Conservation (phyloP, 2,797 vertebrate species). For the Microcaecilia unicolor region DNA sequence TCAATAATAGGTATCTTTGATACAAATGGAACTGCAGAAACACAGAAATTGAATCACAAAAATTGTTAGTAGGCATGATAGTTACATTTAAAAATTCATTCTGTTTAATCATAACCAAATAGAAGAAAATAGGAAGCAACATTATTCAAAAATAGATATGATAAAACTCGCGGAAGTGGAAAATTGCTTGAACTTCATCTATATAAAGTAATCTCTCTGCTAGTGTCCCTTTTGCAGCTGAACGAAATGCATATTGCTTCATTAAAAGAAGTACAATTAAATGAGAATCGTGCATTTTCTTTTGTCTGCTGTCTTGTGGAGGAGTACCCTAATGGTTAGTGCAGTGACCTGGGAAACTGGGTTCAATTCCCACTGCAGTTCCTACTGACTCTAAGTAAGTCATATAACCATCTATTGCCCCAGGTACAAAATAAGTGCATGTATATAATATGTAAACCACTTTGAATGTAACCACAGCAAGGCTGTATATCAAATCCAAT, state of each 20-base stretch:
- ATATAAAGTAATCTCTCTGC: slow-evolving; percentile 1
- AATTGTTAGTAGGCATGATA: background rate
- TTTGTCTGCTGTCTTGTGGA: too few species aligned
- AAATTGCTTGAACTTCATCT: background rate
- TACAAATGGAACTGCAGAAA: too few species aligned
- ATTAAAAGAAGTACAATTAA: background rate
- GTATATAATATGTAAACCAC: too few species aligned
- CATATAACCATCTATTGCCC: too few species aligned
- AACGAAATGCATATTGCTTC: background rate
- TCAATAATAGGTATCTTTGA: background rate
- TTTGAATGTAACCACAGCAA: too few species aligned
- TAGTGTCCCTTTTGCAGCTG: slow-evolving; percentile 10
- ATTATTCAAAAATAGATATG: slow-evolving; percentile 5
- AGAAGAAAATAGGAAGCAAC: background rate
- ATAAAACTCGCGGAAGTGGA: slow-evolving; percentile 1
- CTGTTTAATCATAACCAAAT: background rate
- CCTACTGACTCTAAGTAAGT: too few species aligned
- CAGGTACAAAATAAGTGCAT: too few species aligned
- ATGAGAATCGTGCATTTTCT: too few species aligned
- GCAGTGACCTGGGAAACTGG: too few species aligned
- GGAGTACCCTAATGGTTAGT: too few species aligned
- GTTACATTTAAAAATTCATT: background rate
- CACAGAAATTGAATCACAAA: background rate
- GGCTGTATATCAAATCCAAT: too few species aligned
- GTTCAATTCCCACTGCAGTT: too few species aligned